A percentile compares a stretch with the other conserved stretches of the same genome.
phyloP scores from a whole-genome alignment of 2,888 invertebrate species.

The Zaprionus lineosus region DNA sequence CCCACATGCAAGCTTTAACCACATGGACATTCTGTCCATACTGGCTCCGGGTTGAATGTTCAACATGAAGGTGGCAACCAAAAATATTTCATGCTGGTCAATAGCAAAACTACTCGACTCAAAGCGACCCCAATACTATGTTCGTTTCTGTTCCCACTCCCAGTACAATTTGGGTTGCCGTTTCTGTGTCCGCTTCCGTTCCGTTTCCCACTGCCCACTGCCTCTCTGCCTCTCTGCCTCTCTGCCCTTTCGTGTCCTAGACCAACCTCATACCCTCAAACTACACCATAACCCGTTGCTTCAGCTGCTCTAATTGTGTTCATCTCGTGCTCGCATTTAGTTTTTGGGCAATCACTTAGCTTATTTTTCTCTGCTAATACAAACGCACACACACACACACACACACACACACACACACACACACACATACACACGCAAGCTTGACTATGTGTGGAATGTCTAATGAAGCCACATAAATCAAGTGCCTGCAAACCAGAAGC shows the following conservation, averaged over 20 bases:
- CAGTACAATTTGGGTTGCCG: no score
- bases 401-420: conserved; percentile 4
- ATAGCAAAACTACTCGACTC: conserved; percentile 54
- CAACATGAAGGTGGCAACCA: conserved; percentile 53
- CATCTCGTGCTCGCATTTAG: conserved; percentile 30
- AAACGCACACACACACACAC: conserved; percentile 5
- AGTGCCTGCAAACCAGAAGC: conserved; percentile 55
- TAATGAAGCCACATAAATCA: conserved; percentile 82
- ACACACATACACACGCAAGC: neutral
- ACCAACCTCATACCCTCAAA: neutral
- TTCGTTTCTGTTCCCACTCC: neutral
- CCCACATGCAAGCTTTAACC: neutral
- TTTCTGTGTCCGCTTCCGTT: no score
- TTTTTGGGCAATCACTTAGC: conserved; percentile 72
- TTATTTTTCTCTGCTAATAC: conserved; percentile 17
- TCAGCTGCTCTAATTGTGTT: conserved; percentile 22
- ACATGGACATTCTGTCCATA: conserved; percentile 11
- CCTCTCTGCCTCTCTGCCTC: no score
- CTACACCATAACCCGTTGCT: conserved; percentile 13
- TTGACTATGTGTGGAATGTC: conserved; percentile 70
- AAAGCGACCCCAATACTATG: conserved; percentile 10
- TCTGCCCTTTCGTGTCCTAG: no score
- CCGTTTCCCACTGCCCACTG: conserved; percentile 1
- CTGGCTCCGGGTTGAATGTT: conserved; percentile 38
- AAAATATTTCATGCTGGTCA: conserved; percentile 71